Evolutionary conservation across 2,888 invertebrate species (phyloP).

Genomic region (Alviniconcha strummeri): DNA sequence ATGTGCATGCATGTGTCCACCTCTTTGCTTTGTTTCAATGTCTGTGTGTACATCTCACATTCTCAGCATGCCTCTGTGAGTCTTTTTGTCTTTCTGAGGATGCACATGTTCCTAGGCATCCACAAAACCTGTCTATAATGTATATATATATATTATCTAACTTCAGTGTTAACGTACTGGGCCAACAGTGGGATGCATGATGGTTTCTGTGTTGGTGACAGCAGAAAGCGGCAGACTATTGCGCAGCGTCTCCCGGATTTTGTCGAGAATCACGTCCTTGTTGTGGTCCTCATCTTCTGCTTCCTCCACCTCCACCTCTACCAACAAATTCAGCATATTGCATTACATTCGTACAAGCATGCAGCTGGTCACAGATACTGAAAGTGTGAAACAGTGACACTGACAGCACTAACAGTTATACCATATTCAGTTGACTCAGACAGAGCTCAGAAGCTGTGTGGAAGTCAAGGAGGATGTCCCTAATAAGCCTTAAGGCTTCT

Average conservation of each 20-base stretch:
- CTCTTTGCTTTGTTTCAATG: background rate
- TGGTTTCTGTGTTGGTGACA: slow-evolving; percentile 49
- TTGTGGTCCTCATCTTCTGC: slow-evolving; percentile 22
- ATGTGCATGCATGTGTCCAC: background rate
- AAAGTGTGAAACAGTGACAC: no score
- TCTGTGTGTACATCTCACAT: background rate
- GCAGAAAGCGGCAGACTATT: slow-evolving; percentile 52
- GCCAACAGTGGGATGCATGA: slow-evolving; percentile 51
- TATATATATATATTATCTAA: background rate
- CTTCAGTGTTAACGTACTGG: slow-evolving; percentile 45
- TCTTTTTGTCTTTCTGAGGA: background rate
- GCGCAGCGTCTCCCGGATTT: slow-evolving; percentile 53
- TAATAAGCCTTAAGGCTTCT: no score
- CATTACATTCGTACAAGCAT: no score
- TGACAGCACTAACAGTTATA: no score
- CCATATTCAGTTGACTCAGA: no score
- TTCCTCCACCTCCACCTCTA: slow-evolving; percentile 14
- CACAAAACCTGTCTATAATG: background rate
- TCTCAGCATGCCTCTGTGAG: background rate
- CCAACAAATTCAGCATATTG: no score
- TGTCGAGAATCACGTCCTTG: slow-evolving; percentile 52
- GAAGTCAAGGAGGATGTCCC: no score
- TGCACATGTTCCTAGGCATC: background rate
- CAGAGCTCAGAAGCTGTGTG: no score
- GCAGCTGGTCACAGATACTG: no score